A percentile compares a stretch with the other conserved stretches of the same genome.
Evolutionary conservation across 2,888 invertebrate species (phyloP).

Genomic region (Drosophila recens): DNA sequence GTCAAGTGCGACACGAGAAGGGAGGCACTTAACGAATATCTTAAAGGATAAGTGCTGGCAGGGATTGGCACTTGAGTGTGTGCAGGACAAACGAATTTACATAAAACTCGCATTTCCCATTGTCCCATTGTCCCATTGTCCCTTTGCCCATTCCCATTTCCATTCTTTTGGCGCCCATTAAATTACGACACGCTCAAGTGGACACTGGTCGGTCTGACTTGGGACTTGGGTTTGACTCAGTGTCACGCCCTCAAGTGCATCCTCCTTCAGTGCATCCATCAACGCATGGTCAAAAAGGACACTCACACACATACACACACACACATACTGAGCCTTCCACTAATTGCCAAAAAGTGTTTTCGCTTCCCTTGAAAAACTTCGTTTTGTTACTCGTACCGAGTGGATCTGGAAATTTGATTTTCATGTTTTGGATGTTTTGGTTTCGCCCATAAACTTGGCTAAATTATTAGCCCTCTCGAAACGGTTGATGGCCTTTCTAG

Average conservation of each 20-base stretch:
- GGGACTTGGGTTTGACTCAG: conserved; percentile 10
- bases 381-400: conserved; percentile 4
- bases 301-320: neutral
- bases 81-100: conserved; percentile 62
- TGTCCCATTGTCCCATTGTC: conserved; percentile 29
- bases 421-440: conserved; percentile 75
- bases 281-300: conserved; percentile 20
- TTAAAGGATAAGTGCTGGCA: conserved; percentile 62
- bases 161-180: conserved; percentile 53
- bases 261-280: conserved; percentile 45
- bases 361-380: conserved; percentile 12
- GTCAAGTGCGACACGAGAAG: conserved; percentile 29
- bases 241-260: conserved; percentile 49
- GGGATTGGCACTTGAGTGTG: conserved; percentile 50
- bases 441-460: conserved; percentile 47
- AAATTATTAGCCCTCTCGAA: conserved; percentile 45
- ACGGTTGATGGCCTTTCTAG: conserved; percentile 14
- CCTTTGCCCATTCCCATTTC: neutral
- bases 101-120: conserved; percentile 67
- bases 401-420: conserved; percentile 70
- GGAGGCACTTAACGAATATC: conserved; percentile 45
- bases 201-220: conserved; percentile 31
- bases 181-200: conserved; percentile 58
- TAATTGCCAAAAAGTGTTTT: conserved; percentile 63
- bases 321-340: conserved; percentile 22